Evolutionary conservation across 2,113 vertebrate species (phyloP), one percentile per base, ranked within the genome.

Genomic region (Tichodroma muraria): DNA sequence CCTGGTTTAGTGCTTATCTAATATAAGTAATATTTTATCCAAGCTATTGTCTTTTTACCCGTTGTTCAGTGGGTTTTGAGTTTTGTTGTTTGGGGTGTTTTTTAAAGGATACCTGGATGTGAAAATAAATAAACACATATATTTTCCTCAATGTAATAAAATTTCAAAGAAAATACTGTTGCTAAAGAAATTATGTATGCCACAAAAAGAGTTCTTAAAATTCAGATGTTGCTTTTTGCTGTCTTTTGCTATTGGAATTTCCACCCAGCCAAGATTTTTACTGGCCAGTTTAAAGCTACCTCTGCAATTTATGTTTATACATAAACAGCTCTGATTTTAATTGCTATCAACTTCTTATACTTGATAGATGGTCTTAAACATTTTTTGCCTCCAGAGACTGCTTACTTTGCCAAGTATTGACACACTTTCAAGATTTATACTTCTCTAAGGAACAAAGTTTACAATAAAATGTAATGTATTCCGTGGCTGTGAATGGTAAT

Each of bases 401-500:
- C 95, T 97, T 98, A 87, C 83, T 95, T 96, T 96, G 96, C 94
- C 97, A 91, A 96, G 88, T 97, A 97, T 97, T 97, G 97, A 97
- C 97, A 97, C 93, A 88, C 45, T 96, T 96, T 94, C 52, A 94
- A 96, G 96, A 98, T 98, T 98, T 98, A 97, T 95, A 95, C 86
- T 97, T 92, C 96, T 96, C 96, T 91, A 79, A 97, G 97, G 97
- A 95, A 92, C 31, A 33, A 53, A 96, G 70, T 82, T 95, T 96
- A 98, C 96, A 97, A 97, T 98, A 98, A 98, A 98, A 96, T 78
- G 85, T 97, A 98, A 98, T 98, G 97, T 97, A 97, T 98, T 97
- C 97, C 94, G 91, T 98, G 97, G 95, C 96, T 96, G 68, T 96
- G 97, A 98, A 98, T 98, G 96, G 97, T 97, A 98, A 98, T 98